These are phyloP conservation scores for Antechinus stuartii DNA, from an alignment of 2,113 vertebrate genomes.

Conservation along the genomic window DNA sequence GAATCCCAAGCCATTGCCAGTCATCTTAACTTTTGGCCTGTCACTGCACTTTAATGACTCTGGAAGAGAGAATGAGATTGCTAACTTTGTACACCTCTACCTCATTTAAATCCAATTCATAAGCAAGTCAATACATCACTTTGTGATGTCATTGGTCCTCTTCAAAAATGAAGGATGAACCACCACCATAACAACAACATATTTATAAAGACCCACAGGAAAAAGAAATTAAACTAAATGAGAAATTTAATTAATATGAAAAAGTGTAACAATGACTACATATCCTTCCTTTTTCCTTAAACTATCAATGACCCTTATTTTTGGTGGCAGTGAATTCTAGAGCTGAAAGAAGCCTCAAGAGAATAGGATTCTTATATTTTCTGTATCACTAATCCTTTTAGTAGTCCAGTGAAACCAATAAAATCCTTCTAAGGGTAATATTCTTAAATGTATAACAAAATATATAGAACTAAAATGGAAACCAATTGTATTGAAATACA, in stretches of 20 bases:
- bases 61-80: background rate
- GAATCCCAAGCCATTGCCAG: background rate
- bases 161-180: slow-evolving; percentile 26
- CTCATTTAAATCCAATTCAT: background rate
- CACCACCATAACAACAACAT: background rate
- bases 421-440: no score
- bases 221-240: slow-evolving; percentile 39
- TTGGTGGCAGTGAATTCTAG: background rate
- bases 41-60: background rate
- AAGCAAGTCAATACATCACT: no score
- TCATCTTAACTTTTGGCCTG: background rate
- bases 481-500: background rate
- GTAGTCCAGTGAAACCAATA: background rate
- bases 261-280: background rate
- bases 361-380: no score
- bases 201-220: slow-evolving; percentile 41
- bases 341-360: background rate
- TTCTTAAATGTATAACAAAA: background rate
- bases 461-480: background rate
- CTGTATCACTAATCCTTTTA: background rate
- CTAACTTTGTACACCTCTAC: background rate
- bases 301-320: background rate
- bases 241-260: slow-evolving; percentile 41
- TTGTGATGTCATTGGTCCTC: background rate
- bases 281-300: background rate